phyloP scores from a whole-genome alignment of 2,797 vertebrate species.

The Lerista edwardsae region DNA sequence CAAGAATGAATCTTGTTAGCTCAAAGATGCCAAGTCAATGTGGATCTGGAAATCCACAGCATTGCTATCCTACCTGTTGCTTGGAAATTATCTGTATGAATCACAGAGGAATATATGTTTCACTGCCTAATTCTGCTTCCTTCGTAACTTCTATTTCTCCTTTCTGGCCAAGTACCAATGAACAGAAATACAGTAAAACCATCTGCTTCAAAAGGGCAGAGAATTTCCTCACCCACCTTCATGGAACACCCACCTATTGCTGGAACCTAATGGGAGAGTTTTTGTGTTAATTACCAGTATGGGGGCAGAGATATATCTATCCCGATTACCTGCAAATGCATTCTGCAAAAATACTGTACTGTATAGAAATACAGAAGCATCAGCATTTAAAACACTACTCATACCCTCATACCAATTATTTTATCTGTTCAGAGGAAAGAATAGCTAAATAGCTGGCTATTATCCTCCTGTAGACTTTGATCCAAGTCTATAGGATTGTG shows the following conservation, averaged over 20 bases:
- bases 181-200: constrained; percentile 15
- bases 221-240: constrained; percentile 26
- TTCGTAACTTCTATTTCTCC: background rate
- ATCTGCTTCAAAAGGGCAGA: background rate
- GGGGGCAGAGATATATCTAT: constrained; percentile 20
- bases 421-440: background rate
- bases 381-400: background rate
- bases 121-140: background rate
- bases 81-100: background rate
- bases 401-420: background rate
- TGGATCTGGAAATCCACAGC: background rate
- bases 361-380: background rate
- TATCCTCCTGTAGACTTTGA: background rate
- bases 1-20: background rate
- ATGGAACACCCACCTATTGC: background rate
- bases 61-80: background rate
- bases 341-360: background rate
- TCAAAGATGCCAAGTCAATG: background rate
- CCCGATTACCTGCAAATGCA: constrained; percentile 7
- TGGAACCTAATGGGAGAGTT: constrained; percentile 21
- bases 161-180: background rate
- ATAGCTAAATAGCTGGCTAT: background rate
- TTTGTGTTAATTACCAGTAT: background rate
- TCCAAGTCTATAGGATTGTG: background rate
- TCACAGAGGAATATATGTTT: background rate